Evolutionary conservation across 1,140 invertebrate species (phyloP).

Genomic region (Phocides pigmalion): DNA sequence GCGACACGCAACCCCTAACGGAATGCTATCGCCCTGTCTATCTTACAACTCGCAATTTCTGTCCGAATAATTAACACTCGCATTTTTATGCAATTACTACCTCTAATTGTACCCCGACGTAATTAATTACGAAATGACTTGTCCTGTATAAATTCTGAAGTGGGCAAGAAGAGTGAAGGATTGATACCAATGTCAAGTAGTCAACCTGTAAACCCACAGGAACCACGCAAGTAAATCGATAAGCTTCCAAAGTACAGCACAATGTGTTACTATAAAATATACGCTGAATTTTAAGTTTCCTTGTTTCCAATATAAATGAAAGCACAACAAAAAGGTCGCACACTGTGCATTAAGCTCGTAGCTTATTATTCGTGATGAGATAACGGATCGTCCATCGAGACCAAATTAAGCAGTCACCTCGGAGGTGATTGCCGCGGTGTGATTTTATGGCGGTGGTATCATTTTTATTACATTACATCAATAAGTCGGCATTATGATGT

Average conservation of each 20-base stretch:
- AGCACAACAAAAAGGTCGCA: slow-evolving; percentile 1
- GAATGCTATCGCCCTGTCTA: slow-evolving; percentile 34
- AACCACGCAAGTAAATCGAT: too few relatives aligned
- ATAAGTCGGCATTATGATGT: slow-evolving; percentile 13
- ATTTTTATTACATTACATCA: slow-evolving; percentile 32
- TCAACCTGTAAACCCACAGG: too few relatives aligned
- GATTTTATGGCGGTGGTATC: slow-evolving; percentile 14
- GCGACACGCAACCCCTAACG: slow-evolving; percentile 42
- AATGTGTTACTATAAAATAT: too few relatives aligned
- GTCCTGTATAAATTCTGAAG: background rate
- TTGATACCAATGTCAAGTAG: too few relatives aligned
- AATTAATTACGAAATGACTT: background rate
- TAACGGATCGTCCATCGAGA: slow-evolving; percentile 20
- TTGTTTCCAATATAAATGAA: background rate
- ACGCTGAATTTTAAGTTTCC: too few relatives aligned
- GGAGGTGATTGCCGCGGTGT: slow-evolving; percentile 8
- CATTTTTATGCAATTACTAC: slow-evolving; percentile 25
- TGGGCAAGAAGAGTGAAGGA: background rate
- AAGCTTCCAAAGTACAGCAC: too few relatives aligned
- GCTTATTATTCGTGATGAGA: slow-evolving; percentile 29
- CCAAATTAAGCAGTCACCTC: slow-evolving; percentile 28
- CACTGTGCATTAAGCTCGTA: slow-evolving; percentile 10
- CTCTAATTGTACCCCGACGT: slow-evolving; percentile 4
- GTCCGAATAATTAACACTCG: slow-evolving; percentile 28
- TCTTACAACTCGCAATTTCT: slow-evolving; percentile 22